Evolutionary conservation across 1,140 invertebrate genomes (phyloP), one percentile per base, ranked within the genome.

Genomic region (Heliconius nattereri): DNA sequence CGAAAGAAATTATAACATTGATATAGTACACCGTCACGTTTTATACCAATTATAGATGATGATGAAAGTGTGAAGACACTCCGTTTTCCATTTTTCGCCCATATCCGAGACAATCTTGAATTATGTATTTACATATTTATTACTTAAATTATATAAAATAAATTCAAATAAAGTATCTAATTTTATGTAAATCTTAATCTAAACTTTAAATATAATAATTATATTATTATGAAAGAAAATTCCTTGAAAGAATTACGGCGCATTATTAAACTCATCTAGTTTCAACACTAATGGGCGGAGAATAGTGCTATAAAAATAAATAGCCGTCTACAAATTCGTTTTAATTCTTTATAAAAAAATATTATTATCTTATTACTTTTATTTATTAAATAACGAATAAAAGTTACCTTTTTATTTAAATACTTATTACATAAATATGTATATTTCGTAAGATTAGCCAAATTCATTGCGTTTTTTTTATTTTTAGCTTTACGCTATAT

Each of bases 201-300:
- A 54, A n/a, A 76, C 7, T 29, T 37, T 74, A 29, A 74, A 49
- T 29, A 52, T 8, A 29, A 49, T 52, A 74, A 66, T 73, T 78
- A 66, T 57, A 66, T 66, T 78, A 74, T 74, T 60, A 60, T 8
- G 54, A 60, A 60, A 60, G 19, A 7, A 26, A 23, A n/a, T 60
- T 60, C 7, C 54, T 26, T 9, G 72, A 74, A 78, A 74, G 76
- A 40, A 79, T 75, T 70, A 57, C 54, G 8, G 52, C 29, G 40
- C 29, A 78, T 79, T 74, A 49, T 73, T 75, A 75, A 74, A 66
- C 60, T 29, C 60, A 79, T 75, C 72, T 79, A 32, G 40, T 79
- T 79, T 66, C 77, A 79, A 70, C 72, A 79, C 19, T 66, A 20
- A 29, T 49, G 3, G 37, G 57, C 40, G 32, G 7, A 73, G 73